phyloP scores from a whole-genome alignment of 2,113 vertebrate genomes.

The Toxostoma redivivum region DNA sequence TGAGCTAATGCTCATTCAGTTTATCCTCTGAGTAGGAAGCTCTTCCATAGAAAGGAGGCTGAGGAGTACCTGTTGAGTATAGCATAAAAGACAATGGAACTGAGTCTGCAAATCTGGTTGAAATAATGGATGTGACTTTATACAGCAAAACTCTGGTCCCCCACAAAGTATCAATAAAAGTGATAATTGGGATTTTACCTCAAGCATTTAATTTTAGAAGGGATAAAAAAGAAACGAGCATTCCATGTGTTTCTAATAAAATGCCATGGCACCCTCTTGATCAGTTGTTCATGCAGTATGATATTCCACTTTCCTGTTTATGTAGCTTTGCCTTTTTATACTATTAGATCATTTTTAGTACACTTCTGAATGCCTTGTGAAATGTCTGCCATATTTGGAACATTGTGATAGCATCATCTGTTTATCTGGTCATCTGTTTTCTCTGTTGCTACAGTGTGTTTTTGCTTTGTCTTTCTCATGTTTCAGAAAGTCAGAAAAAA shows the following conservation, averaged over 20 bases:
- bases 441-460: background rate
- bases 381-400: background rate
- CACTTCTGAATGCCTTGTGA: background rate
- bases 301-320: background rate
- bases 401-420: background rate
- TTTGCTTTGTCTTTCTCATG: background rate
- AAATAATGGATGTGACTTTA: background rate
- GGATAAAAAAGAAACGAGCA: background rate
- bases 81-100: background rate
- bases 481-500: background rate
- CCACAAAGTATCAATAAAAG: background rate
- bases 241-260: background rate
- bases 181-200: background rate
- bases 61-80: background rate
- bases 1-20: background rate
- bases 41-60: background rate
- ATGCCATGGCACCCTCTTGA: background rate
- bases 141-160: background rate
- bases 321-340: background rate
- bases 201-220: background rate
- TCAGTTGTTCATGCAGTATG: background rate
- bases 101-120: background rate
- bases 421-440: background rate
- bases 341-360: background rate
- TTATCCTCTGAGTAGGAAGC: background rate